Percentiles rank a stretch among this genome's conserved stretches.
phyloP scores from a whole-genome alignment of 2,797 vertebrate species.

The Rhabdophis nuchalis region DNA sequence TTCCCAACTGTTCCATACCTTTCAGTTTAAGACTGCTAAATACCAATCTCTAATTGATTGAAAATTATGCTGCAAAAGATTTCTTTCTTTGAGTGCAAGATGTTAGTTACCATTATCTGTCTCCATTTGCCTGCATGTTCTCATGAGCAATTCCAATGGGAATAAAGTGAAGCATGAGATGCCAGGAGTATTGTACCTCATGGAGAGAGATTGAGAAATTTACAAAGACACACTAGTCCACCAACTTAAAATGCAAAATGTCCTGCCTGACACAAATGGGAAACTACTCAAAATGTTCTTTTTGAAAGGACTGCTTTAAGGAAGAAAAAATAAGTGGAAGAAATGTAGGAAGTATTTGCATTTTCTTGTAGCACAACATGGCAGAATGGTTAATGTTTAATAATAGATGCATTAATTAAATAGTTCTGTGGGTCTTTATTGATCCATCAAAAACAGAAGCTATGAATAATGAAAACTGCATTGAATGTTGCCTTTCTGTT shows the following conservation, averaged over 20 bases:
- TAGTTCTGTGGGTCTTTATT: neutral
- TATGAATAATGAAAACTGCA: neutral
- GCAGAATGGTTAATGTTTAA: neutral
- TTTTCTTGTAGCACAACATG: neutral
- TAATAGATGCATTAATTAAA: neutral
- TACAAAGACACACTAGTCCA: neutral
- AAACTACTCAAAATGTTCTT: neutral
- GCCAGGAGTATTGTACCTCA: neutral
- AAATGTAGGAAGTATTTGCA: neutral
- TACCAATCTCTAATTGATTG: neutral
- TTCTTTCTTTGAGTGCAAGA: neutral
- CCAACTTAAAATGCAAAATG: neutral
- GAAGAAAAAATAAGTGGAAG: neutral
- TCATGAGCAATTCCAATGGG: neutral
- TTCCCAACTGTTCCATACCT: neutral
- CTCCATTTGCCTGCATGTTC: neutral
- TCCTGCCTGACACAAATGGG: neutral
- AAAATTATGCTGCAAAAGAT: neutral
- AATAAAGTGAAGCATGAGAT: neutral
- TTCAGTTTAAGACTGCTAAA: neutral
- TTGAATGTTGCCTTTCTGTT: neutral
- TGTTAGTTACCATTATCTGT: neutral
- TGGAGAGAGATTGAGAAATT: neutral
- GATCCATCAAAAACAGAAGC: neutral
- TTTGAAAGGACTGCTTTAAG: neutral